These are phyloP conservation scores for Latheticus oryzae DNA, from an alignment of 2,888 invertebrate genomes.

Conservation along the genomic window DNA sequence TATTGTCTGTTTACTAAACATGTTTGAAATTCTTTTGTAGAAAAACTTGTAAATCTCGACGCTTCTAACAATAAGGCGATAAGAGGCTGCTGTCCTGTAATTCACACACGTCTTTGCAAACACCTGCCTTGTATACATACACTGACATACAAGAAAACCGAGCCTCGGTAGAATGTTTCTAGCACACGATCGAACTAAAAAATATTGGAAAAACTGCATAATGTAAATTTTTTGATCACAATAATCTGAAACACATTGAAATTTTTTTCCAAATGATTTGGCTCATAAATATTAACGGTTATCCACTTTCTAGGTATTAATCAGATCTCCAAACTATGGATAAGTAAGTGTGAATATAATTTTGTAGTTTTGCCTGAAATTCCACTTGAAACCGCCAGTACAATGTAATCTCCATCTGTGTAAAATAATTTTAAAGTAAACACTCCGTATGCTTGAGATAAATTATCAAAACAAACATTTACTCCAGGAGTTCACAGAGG, in stretches of 20 bases:
- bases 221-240: too few species aligned
- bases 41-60: constrained; percentile 26
- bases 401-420: not conserved
- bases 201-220: too few species aligned
- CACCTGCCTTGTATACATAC: constrained; percentile 18
- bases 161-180: constrained; percentile 10
- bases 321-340: too few species aligned
- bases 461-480: constrained; percentile 41
- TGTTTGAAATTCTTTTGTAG: constrained; percentile 17
- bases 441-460: constrained; percentile 19
- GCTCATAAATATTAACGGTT: not conserved
- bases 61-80: constrained; percentile 26
- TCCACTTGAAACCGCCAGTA: not conserved
- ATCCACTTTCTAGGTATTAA: too few species aligned
- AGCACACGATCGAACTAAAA: constrained; percentile 12
- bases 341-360: too few species aligned
- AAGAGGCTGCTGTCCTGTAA: constrained; percentile 23
- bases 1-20: constrained; percentile 24
- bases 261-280: too few species aligned
- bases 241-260: too few species aligned
- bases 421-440: constrained; percentile 26
- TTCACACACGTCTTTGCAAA: constrained; percentile 28
- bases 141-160: constrained; percentile 1
- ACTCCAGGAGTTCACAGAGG: constrained; percentile 16
- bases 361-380: too few species aligned